phyloP scores from a whole-genome alignment of 2,113 vertebrate species.

The Himantopus leucocephalus region DNA sequence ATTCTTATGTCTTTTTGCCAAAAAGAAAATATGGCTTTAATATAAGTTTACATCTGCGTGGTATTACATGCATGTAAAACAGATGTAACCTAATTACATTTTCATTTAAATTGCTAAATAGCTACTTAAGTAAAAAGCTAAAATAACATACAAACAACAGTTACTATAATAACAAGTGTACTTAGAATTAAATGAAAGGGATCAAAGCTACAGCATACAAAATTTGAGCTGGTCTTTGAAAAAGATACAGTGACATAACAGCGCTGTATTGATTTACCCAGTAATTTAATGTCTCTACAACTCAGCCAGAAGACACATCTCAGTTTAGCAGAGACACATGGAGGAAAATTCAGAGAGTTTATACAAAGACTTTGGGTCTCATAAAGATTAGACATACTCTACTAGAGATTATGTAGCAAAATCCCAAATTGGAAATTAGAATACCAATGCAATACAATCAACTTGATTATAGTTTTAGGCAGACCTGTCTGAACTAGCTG shows the following conservation, averaged over 20 bases:
- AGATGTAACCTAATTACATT: conserved; percentile 98
- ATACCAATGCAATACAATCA: conserved; percentile 70
- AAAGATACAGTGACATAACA: conserved; percentile 84
- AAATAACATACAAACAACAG: conserved; percentile 99
- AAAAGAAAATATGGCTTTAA: conserved; percentile 89
- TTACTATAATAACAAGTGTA: conserved; percentile 96
- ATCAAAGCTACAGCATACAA: conserved; percentile 88
- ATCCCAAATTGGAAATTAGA: conserved; percentile 74
- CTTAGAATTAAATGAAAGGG: conserved; percentile 89
- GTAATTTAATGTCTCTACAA: conserved; percentile 85
- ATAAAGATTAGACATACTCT: conserved; percentile 73
- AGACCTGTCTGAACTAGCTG: conserved; percentile 51
- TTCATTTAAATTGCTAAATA: conserved; percentile 99
- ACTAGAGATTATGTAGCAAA: conserved; percentile 73
- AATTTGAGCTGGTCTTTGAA: conserved; percentile 87
- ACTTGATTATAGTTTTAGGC: conserved; percentile 69
- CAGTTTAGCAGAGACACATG: conserved; percentile 72
- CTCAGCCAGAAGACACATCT: conserved; percentile 78
- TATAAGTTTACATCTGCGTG: conserved; percentile 89
- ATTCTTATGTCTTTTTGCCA: conserved; percentile 79
- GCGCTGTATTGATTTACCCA: conserved; percentile 85
- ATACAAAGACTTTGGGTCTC: conserved; percentile 68
- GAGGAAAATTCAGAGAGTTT: conserved; percentile 67
- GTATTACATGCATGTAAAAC: conserved; percentile 93
- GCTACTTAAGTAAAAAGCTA: conserved; percentile 97